Evolutionary conservation across 1,140 invertebrate species (phyloP), one percentile per base, ranked within the genome.

Genomic region (Campodea augens): DNA sequence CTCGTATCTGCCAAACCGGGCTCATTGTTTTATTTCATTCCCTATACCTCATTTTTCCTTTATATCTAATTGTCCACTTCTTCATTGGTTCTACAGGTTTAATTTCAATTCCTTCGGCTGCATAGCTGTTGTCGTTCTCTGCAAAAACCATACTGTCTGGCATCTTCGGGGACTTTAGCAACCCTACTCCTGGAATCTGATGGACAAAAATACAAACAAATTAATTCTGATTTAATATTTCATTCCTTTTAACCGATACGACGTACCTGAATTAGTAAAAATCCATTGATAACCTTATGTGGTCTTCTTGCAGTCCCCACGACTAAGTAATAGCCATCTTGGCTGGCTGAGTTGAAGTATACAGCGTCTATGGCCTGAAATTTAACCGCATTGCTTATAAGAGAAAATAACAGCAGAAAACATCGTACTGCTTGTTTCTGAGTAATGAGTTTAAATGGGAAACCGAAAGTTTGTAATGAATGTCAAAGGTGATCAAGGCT

Each of bases 291-390:
- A 24, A 63, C 43, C 41, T 59, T 51, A 25, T 66, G 57, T 3
- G 62, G 63, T 47, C 68, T 60, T 49, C 66, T 57, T 3, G 72
- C 71, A 22, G 69, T 50, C 24, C 66, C 65, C 39, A 66, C 66
- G 7, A 70, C 53, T 5, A 74, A 49, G 20, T 62, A 60, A 23
- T 63, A 62, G 5, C 67, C 69, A 37, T 63, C 49, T 41, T 59
- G 53, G 27, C 66, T 68, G 18, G 65, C 60, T 12, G 64, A 67
- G 55, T 72, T 73, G 49, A 73, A 73, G 50, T 72, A 73, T 15
- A 73, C 65, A 4, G 65, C 70, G 56, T 74, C 72, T 42, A 74
- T 65, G 20, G 69, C 66, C 71, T 74, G 50, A n/a, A n/a, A n/a
- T n/a, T n/a, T n/a, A n/a, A n/a, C n/a, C n/a, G n/a, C n/a, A n/a